Conservation (phyloP, 2,888 invertebrate genomes). For the Plebejus argus region DNA sequence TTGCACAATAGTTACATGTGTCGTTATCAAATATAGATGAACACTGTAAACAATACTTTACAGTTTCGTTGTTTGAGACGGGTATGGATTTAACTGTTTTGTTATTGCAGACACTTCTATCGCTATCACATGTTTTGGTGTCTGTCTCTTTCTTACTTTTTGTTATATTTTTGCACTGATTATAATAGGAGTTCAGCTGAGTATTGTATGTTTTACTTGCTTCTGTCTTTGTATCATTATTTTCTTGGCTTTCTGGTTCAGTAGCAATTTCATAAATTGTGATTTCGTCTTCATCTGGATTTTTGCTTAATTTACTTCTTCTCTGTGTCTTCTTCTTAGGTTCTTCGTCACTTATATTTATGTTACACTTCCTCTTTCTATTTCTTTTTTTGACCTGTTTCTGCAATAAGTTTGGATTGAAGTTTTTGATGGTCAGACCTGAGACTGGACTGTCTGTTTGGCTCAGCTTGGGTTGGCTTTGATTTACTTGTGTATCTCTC, state of each 20-base stretch:
- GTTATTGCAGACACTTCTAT: slow-evolving; percentile 27
- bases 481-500: neutral
- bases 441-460: neutral
- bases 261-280: slow-evolving; percentile 39
- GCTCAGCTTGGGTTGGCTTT: neutral
- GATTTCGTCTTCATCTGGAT: slow-evolving; percentile 31
- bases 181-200: slow-evolving; percentile 39
- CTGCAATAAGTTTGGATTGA: neutral
- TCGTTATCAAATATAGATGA: slow-evolving; percentile 54
- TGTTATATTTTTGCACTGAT: slow-evolving; percentile 36
- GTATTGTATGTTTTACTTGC: slow-evolving; percentile 38
- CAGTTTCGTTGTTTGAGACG: slow-evolving; percentile 45
- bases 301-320: neutral
- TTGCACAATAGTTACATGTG: slow-evolving; percentile 50
- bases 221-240: slow-evolving; percentile 40
- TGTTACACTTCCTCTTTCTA: neutral
- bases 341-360: neutral
- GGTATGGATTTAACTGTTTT: slow-evolving; percentile 45
- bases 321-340: neutral
- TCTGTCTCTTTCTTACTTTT: slow-evolving; percentile 34
- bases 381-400: neutral
- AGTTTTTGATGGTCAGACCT: neutral
- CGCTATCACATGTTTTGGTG: slow-evolving; percentile 22
- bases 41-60: slow-evolving; percentile 55
- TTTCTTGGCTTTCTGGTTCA: slow-evolving; percentile 35